These are phyloP conservation scores for Bombus cullumanus DNA, from an alignment of 1,140 invertebrate genomes.

Conservation along the genomic window DNA sequence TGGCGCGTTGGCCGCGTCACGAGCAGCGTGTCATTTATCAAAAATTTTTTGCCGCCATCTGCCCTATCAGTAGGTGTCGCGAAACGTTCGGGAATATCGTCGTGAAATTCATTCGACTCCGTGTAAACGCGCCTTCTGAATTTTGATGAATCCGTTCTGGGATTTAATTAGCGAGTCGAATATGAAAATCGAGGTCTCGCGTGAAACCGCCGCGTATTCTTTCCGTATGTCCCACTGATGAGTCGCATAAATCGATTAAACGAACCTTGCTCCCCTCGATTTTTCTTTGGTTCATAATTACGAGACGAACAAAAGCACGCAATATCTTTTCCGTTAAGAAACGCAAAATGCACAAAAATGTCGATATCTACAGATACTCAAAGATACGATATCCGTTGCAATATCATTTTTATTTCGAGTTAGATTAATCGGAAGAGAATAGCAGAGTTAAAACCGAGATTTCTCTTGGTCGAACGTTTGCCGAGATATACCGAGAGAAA, in stretches of 20 bases:
- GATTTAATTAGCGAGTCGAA: slow-evolving; percentile 11
- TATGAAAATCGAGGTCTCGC: not conserved
- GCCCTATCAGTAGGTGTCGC: slow-evolving; percentile 15
- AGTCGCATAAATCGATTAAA: not conserved
- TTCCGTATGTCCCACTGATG: not conserved
- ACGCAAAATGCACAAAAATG: too few relatives aligned
- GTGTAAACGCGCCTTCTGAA: slow-evolving; percentile 21
- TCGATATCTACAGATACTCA: too few relatives aligned
- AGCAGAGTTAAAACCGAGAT: not conserved
- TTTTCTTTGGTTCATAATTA: too few relatives aligned
- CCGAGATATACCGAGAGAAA: not conserved
- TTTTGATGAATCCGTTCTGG: slow-evolving; percentile 9
- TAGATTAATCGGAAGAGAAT: too few relatives aligned
- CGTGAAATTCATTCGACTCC: slow-evolving; percentile 33
- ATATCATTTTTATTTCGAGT: too few relatives aligned
- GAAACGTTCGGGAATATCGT: slow-evolving; percentile 18
- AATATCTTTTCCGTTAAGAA: too few relatives aligned
- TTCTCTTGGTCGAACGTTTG: not conserved
- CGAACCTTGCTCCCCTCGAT: too few relatives aligned
- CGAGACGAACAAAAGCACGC: too few relatives aligned
- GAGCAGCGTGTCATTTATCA: slow-evolving; percentile 47
- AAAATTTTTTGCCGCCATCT: slow-evolving; percentile 39
- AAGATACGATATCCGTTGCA: too few relatives aligned
- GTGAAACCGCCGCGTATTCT: not conserved
- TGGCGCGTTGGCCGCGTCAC: not conserved